Percentiles rank a stretch among this genome's conserved stretches.
These are phyloP conservation scores for Folsomia manolachei DNA, from an alignment of 2,888 invertebrate genomes.

Conservation along the genomic window DNA sequence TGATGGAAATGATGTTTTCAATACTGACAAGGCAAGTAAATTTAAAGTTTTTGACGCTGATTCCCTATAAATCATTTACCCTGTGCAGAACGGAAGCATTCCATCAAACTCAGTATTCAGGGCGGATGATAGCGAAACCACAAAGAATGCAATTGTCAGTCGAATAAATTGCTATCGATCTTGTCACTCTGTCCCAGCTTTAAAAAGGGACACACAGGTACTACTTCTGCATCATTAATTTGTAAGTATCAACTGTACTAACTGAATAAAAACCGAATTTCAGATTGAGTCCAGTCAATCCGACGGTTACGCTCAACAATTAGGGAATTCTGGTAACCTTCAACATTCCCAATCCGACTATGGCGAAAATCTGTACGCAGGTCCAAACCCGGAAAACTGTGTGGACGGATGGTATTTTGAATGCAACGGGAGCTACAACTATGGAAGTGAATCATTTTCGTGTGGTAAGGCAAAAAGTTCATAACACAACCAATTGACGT, in stretches of 20 bases:
- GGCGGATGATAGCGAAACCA: neutral
- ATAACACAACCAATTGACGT: too few species aligned
- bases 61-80: too few species aligned
- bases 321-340: neutral
- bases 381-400: neutral
- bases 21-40: too few species aligned
- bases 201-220: neutral
- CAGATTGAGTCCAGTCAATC: neutral
- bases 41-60: too few species aligned
- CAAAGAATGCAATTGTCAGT: neutral
- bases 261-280: too few species aligned
- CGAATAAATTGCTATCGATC: neutral
- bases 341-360: neutral
- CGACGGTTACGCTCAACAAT: neutral
- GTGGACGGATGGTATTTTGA: neutral
- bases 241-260: too few species aligned
- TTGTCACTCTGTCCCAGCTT: neutral
- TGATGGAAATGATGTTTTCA: too few species aligned
- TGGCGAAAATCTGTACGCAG: conserved; percentile 1
- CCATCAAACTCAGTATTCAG: too few species aligned
- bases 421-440: neutral
- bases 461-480: conserved; percentile 9
- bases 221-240: too few species aligned
- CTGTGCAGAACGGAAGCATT: too few species aligned
- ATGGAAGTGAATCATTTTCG: neutral